phyloP scores from a whole-genome alignment of 2,888 invertebrate genomes.

The Ennomos quercinarius region DNA sequence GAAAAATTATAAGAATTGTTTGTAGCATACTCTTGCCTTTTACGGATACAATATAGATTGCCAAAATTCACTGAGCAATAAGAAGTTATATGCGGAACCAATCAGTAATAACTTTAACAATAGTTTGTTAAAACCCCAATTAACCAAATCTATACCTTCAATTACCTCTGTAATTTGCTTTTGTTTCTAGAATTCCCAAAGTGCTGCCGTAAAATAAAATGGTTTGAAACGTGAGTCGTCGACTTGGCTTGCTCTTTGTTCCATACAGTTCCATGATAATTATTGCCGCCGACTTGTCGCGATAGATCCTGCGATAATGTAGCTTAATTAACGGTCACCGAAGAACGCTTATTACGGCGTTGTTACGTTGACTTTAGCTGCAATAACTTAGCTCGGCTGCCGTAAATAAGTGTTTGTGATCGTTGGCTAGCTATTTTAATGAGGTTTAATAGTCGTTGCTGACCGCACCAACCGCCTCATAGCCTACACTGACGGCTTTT shows the following conservation, averaged over 20 bases:
- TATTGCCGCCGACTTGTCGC: conserved; percentile 50
- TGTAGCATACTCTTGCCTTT: too few species aligned
- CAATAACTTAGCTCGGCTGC: conserved; percentile 64
- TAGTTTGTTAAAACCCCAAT: conserved; percentile 21
- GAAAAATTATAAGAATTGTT: too few species aligned
- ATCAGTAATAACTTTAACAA: conserved; percentile 22
- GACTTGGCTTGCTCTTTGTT: conserved; percentile 36
- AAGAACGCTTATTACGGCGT: conserved; percentile 65
- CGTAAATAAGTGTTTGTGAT: conserved; percentile 76
- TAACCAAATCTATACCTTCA: conserved; percentile 17
- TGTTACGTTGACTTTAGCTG: conserved; percentile 64
- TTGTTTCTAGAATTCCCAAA: conserved; percentile 2
- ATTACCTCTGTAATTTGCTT: conserved; percentile 11
- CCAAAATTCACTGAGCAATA: conserved; percentile 9
- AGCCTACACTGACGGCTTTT: conserved; percentile 67
- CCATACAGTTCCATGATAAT: conserved; percentile 47
- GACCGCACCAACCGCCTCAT: conserved; percentile 49
- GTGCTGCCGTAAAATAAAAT: conserved; percentile 7
- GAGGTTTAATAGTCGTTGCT: conserved; percentile 70
- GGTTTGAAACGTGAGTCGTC: conserved; percentile 10
- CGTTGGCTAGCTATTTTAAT: conserved; percentile 76
- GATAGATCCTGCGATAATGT: conserved; percentile 70
- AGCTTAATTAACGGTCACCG: conserved; percentile 72
- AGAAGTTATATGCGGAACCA: conserved; percentile 17
- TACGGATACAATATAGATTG: neutral